Evolutionary conservation across 2,797 vertebrate genomes (phyloP).

Genomic region (Danio jaintianensis): DNA sequence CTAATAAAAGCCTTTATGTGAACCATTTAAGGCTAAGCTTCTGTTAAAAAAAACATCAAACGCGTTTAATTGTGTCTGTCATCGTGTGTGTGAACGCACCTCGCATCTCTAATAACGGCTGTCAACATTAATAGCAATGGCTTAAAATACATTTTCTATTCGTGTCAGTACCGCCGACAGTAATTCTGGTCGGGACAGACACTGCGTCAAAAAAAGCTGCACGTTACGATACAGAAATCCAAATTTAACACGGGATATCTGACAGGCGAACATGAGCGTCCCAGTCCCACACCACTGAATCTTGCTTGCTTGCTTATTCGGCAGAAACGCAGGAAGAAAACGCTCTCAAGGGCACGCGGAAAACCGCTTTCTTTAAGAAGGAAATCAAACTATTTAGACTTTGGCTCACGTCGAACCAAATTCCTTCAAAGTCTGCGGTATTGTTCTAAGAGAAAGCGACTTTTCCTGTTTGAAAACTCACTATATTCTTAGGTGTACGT

Average conservation of each 20-base stretch:
- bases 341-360: not conserved
- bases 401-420: not conserved
- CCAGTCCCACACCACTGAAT: slow-evolving; percentile 12
- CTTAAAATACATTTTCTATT: slow-evolving; percentile 43
- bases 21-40: slow-evolving; percentile 2
- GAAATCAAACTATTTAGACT: too few species aligned
- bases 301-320: slow-evolving; percentile 1
- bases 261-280: not conserved
- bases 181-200: slow-evolving; percentile 5
- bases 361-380: not conserved
- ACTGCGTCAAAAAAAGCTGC: slow-evolving; percentile 32
- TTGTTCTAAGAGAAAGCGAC: not conserved
- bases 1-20: not conserved
- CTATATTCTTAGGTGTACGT: slow-evolving; percentile 5
- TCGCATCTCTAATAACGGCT: slow-evolving; percentile 29
- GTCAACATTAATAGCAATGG: slow-evolving; percentile 19
- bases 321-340: not conserved
- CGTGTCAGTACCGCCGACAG: not conserved
- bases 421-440: not conserved
- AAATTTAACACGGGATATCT: slow-evolving; percentile 12
- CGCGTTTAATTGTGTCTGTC: slow-evolving; percentile 6
- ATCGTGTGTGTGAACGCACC: not conserved
- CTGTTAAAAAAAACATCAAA: slow-evolving; percentile 6
- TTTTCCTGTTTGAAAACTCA: slow-evolving; percentile 23
- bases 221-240: not conserved